Base-by-base conservation (phyloP, 2,888 invertebrate genomes). In the Geotrupes spiniger region DNA sequence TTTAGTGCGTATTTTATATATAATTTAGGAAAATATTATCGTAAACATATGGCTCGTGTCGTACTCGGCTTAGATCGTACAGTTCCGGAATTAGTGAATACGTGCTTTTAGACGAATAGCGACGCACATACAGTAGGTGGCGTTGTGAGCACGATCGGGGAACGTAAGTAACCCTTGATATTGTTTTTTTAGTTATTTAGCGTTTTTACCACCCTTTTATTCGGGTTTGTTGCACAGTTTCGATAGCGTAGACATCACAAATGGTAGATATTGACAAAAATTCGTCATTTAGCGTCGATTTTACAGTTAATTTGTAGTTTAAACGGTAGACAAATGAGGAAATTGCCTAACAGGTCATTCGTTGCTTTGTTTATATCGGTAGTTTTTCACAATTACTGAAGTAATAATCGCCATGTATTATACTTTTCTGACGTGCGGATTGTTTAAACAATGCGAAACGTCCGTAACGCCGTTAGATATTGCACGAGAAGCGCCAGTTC, bases 281-380 rank as follows among this genome's bases (percentile, higher is more conserved):
- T 57, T 49, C 49, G 45, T 11, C 39, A 43, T 57, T 53, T 52
- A 53, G 28, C 42, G 42, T 42, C 53, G 49, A 53, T 54, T 57
- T 57, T 49, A 40, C 42, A 52, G 60, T 63, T 61, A 64, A 66
- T 61, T 58, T 60, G 53, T 56, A 50, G 57, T 63, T 64, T 44
- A 58, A 57, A 55, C 21, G 21, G 53, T 54, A 56, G 49, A 56
- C 59, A 57, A 59, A 59, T 57, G 65, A 69, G 69, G 70, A 72
- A 72, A 72, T 70, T 63, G 66, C 64, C 68, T 69, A 73, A 71
- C 73, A 73, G 73, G 73, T 74, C 73, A 73, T 70, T 70, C 50
- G 42, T 53, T 72, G 70, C 73, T 70, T 72, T 72, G 71, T 72
- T 71, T 69, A 70, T 69, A 54, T 52, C 38, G 33, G 40, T 49